phyloP scores from a whole-genome alignment of 2,888 invertebrate species.

The Lasiommata megera region DNA sequence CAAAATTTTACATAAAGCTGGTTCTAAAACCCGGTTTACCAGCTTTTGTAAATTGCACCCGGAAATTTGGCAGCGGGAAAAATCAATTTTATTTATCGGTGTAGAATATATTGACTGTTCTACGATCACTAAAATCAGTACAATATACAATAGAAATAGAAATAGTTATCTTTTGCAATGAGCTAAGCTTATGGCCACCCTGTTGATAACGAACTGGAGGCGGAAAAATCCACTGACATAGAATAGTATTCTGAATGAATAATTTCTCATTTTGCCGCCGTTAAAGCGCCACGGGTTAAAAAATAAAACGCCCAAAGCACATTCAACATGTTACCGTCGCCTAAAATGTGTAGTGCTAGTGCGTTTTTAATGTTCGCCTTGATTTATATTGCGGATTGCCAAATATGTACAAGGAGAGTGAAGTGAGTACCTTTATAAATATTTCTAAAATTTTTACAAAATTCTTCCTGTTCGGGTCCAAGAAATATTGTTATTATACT shows the following conservation, averaged over 20 bases:
- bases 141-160: no score
- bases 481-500: no score
- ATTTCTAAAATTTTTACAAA: no score
- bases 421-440: constrained; percentile 28
- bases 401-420: constrained; percentile 32
- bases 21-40: no score
- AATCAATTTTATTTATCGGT: no score
- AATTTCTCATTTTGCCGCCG: constrained; percentile 8
- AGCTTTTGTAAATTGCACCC: no score
- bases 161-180: no score
- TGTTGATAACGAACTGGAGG: constrained; percentile 5
- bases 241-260: constrained; percentile 8
- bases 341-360: background rate
- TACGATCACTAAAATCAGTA: no score
- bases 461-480: no score
- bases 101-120: no score
- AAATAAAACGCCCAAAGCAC: background rate
- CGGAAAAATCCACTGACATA: constrained; percentile 13
- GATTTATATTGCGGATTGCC: constrained; percentile 18
- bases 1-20: no score
- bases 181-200: background rate
- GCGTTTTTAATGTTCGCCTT: constrained; percentile 6
- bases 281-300: background rate
- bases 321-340: background rate
- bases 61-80: no score